Conservation (phyloP, 2,113 vertebrate species). For the Chloropsis hardwickii region DNA sequence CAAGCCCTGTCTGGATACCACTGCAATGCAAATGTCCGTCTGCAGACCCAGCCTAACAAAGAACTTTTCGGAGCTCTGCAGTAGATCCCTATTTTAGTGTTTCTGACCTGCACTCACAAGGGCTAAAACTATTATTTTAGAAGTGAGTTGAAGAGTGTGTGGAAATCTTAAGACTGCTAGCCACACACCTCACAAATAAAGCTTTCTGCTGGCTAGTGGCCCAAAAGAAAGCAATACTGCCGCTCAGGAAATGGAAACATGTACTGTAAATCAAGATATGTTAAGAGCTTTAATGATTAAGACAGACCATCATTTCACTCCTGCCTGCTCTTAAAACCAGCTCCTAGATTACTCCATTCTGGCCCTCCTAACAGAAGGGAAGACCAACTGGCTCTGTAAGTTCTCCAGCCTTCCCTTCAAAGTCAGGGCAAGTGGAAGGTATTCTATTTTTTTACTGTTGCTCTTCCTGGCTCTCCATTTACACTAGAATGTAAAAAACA, state of each 20-base stretch:
- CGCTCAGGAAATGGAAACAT: not conserved
- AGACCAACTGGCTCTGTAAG: not conserved
- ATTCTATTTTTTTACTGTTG: not conserved
- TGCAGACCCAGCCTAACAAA: not conserved
- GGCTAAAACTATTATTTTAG: not conserved
- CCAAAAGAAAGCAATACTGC: not conserved
- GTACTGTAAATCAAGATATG: not conserved
- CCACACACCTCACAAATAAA: not conserved
- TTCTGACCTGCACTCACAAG: not conserved
- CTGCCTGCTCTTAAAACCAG: not conserved
- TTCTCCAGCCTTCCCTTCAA: not conserved
- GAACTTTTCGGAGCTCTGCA: not conserved
- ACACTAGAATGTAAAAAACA: not conserved
- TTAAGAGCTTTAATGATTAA: not conserved
- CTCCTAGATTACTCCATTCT: not conserved
- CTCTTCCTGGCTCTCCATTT: not conserved
- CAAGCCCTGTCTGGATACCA: rapidly evolving
- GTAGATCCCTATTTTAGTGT: not conserved
- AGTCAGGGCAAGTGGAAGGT: not conserved
- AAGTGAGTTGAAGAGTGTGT: not conserved
- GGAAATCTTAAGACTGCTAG: not conserved
- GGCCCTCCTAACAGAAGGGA: not conserved
- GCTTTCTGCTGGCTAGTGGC: not conserved
- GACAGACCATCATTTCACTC: not conserved
- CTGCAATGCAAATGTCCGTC: not conserved